These are phyloP conservation scores for Calyptomena viridis DNA, from an alignment of 2,113 vertebrate genomes.

Conservation along the genomic window DNA sequence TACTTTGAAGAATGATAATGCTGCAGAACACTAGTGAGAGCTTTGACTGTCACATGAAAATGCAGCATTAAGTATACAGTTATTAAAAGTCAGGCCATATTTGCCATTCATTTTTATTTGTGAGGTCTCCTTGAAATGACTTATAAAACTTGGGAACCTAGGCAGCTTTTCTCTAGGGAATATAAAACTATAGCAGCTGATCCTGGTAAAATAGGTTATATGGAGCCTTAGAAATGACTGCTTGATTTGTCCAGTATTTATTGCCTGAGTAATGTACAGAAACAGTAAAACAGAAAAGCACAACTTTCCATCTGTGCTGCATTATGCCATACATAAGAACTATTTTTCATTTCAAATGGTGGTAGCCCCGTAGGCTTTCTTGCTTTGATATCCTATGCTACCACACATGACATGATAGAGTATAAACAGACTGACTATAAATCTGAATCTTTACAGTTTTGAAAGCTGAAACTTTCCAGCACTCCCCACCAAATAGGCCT, in stretches of 20 bases:
- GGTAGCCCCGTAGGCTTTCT: constrained; percentile 14
- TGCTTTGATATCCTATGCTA: constrained; percentile 63
- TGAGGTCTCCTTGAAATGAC: constrained; percentile 63
- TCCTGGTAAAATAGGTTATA: constrained; percentile 64
- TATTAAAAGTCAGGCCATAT: constrained; percentile 22
- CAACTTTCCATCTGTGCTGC: constrained; percentile 69
- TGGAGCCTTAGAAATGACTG: constrained; percentile 59
- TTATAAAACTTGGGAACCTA: constrained; percentile 56
- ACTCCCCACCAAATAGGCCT: neutral
- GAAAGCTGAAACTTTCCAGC: constrained; percentile 50
- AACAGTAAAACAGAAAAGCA: constrained; percentile 54
- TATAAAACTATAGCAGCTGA: constrained; percentile 62
- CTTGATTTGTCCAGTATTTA: constrained; percentile 66
- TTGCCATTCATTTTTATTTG: constrained; percentile 45
- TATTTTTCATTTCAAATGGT: constrained; percentile 69
- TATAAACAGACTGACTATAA: constrained; percentile 51
- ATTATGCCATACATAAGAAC: constrained; percentile 57
- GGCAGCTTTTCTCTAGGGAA: constrained; percentile 44
- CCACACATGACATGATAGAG: constrained; percentile 55
- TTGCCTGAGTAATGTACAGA: constrained; percentile 54
- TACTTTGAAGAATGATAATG: neutral
- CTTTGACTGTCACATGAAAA: neutral
- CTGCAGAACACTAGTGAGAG: neutral
- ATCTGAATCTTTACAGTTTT: constrained; percentile 37
- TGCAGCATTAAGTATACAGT: neutral